These are phyloP conservation scores for Philereme transversata DNA, from an alignment of 2,888 invertebrate genomes.

Conservation along the genomic window DNA sequence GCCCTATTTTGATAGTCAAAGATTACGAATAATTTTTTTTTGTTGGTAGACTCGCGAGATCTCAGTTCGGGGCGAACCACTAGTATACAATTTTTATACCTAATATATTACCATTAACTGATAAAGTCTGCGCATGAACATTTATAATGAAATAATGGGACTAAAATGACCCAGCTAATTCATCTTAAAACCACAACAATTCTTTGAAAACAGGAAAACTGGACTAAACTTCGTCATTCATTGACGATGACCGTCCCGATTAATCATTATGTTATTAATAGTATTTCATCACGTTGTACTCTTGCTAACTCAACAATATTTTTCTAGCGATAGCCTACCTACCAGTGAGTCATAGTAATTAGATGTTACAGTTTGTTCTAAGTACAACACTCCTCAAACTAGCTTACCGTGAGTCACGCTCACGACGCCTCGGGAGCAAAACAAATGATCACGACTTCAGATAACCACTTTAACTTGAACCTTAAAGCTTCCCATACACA, in stretches of 20 bases:
- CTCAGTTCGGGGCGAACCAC: too few relatives aligned
- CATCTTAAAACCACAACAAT: conserved; percentile 15
- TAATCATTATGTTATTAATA: conserved; percentile 16
- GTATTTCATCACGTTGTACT: conserved; percentile 25
- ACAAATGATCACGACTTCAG: conserved; percentile 52
- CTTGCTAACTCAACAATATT: conserved; percentile 35
- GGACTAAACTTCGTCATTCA: conserved; percentile 9
- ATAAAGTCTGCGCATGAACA: too few relatives aligned
- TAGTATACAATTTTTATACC: too few relatives aligned
- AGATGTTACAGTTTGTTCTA: conserved; percentile 58
- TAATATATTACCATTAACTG: too few relatives aligned
- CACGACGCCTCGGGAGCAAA: conserved; percentile 60
- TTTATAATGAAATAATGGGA: too few relatives aligned
- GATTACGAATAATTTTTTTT: too few relatives aligned
- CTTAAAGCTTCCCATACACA: conserved; percentile 25
- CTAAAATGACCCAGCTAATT: conserved; percentile 3
- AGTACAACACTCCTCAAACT: conserved; percentile 49
- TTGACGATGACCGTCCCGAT: conserved; percentile 22
- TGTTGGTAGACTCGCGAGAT: too few relatives aligned
- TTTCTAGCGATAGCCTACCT: conserved; percentile 38
- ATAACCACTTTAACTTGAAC: conserved; percentile 53
- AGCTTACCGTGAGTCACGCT: conserved; percentile 65
- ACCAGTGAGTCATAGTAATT: conserved; percentile 52
- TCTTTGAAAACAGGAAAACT: conserved; percentile 26
- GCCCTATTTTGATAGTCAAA: too few relatives aligned